Evolutionary conservation across 2,888 invertebrate species (phyloP), one percentile per base, ranked within the genome.

Genomic region (Lasioglossum lativentre): DNA sequence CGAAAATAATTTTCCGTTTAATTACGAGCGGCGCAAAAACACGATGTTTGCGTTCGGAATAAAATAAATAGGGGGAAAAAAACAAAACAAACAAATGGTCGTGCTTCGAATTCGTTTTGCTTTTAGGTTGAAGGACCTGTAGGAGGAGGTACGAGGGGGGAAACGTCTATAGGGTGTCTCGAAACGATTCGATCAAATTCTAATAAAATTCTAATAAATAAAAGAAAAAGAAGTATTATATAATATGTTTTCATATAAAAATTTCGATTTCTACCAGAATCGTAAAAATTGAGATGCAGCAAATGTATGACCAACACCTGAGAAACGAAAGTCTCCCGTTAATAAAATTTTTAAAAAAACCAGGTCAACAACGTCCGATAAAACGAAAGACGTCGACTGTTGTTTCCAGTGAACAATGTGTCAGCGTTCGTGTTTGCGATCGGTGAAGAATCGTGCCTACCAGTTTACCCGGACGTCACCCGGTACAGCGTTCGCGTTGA

Each of bases 1-100:
- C 72, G 76, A 74, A 76, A 83, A 81, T 83, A 85, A 83, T 85
- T 85, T 70, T 71, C 74, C 63, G 77, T 85, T 83, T 85, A 85
- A 85, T 83, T 83, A 83, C 83, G 71, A 80, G 19, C 38, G 47
- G 47, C 77, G 74, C 47, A 77, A 70, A 83, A 84, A 83, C 74
- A 42, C 74, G 74, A 52, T 27, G 80, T 68, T 76, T 76, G 63
- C 30, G 30, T 76, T 66, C 73, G 23, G 34, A 84, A 77, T 59
- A 40, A 76, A 82, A 74, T 52, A 40, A 68, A 68, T 38, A 38
- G 38, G 68, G 23, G 40, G 23, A 38, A 68, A 52, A 52, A 52
- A 71, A 45, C 12, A 16, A 30, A 19, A 30, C 19, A 47, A 47
- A 27, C 14, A 38, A 12, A n/a, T 30, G 14, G n/a, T 34, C 74